Evolutionary conservation across 2,888 invertebrate species (phyloP), one percentile per base, ranked within the genome.

Genomic region (Callimorpha dominula): DNA sequence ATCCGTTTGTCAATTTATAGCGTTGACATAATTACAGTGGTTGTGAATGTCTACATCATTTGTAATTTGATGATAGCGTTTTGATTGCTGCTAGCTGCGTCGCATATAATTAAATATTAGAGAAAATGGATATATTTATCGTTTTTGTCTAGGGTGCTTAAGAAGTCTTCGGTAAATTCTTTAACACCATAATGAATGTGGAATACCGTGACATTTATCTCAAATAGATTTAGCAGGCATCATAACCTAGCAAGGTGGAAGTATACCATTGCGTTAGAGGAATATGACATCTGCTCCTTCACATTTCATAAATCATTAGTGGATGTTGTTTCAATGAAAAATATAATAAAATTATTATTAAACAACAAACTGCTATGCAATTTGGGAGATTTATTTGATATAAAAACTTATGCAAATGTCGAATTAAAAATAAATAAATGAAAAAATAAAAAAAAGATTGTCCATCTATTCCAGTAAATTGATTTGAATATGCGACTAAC

Each of bases 1-100:
- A 70, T 70, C 62, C 62, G 57, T 17, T 65, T 40, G 70, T 52
- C 60, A 70, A 68, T 67, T 71, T 57, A 71, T 68, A 31, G 62
- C 52, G 50, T 31, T 57, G 69, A 64, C 52, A 7, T 68, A 64
- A 65, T 71, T 68, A 68, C 57, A 54, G 15, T 15, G 60, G 12
- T 60, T 63, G 17, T 54, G 12, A 52, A 63, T 66, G 46, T 71
- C 52, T 54, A 65, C 31, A 31, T n/a, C 68, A 54, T 40, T 64
- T 57, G 12, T 49, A n/a, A 65, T 40, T 46, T 65, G 57, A 11
- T 42, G 40, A 5, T 52, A 54, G 43, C 49, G 46, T 57, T 65
- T 42, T 20, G 31, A 46, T 20, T 52, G 42, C 17, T 20, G 20
- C 14, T 52, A 9, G 12, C 11, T 66, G 40, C 17, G 9, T 11